Evolutionary conservation across 2,888 invertebrate species (phyloP).

Genomic region (Mystacides longicornis): DNA sequence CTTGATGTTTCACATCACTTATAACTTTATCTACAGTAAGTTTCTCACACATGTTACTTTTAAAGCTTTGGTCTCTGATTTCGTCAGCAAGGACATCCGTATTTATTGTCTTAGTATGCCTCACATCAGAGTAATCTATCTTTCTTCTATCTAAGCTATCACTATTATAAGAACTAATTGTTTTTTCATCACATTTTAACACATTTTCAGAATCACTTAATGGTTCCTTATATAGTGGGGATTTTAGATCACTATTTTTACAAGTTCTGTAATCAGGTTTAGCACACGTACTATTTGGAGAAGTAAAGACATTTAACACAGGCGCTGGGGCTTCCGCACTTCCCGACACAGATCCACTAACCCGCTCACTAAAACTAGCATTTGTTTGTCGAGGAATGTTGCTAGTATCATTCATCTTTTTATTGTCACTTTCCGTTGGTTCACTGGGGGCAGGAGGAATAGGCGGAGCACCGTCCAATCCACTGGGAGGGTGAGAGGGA

Average conservation of each 20-base stretch:
- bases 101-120: constrained; percentile 11
- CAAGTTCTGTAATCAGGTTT: constrained; percentile 17
- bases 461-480: constrained; percentile 34
- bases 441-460: constrained; percentile 32
- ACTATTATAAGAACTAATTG: constrained; percentile 28
- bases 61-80: constrained; percentile 22
- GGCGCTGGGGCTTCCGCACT: constrained; percentile 15
- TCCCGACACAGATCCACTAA: constrained; percentile 18
- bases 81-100: constrained; percentile 16
- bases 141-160: constrained; percentile 35
- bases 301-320: constrained; percentile 8
- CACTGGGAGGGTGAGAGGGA: constrained; percentile 65
- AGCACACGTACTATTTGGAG: constrained; percentile 12
- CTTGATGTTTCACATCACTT: constrained; percentile 19
- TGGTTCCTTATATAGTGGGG: constrained; percentile 15
- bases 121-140: constrained; percentile 20
- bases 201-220: constrained; percentile 18
- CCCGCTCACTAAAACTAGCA: constrained; percentile 20
- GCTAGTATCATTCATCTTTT: constrained; percentile 17
- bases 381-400: constrained; percentile 24
- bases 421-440: constrained; percentile 11
- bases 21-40: constrained; percentile 15
- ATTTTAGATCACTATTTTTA: constrained; percentile 18
- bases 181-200: constrained; percentile 28
- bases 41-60: constrained; percentile 22